phyloP scores from a whole-genome alignment of 2,113 vertebrate genomes.

The Machaerirhynchus nigripectus region DNA sequence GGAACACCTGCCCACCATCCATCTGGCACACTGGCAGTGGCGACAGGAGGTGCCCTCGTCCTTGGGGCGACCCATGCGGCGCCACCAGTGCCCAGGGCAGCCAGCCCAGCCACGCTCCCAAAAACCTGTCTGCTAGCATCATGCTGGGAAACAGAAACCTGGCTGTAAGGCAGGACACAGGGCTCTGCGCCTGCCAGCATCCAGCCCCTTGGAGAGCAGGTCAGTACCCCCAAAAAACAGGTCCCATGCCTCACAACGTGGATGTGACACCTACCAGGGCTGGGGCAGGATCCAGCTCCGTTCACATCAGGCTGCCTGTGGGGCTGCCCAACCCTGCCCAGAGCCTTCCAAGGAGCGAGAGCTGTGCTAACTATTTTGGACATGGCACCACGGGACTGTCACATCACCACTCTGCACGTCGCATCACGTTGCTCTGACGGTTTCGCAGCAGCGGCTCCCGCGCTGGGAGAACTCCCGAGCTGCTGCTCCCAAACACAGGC shows the following conservation, averaged over 20 bases:
- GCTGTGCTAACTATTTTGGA: conserved; percentile 46
- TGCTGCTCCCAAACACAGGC: conserved; percentile 14
- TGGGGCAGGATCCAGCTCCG: neutral
- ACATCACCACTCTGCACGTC: neutral
- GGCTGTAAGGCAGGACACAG: neutral
- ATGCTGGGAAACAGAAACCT: neutral
- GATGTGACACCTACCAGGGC: neutral
- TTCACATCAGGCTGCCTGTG: neutral
- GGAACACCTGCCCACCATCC: conserved; percentile 27
- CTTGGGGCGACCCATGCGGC: neutral
- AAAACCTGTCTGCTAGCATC: conserved; percentile 11
- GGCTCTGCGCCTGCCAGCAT: rapidly evolving
- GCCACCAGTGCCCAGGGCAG: neutral
- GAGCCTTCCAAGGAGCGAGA: neutral
- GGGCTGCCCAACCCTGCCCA: neutral
- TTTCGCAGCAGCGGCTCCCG: neutral
- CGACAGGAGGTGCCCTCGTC: conserved; percentile 12
- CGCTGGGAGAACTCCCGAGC: neutral
- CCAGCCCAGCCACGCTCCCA: rapidly evolving
- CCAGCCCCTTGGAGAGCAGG: neutral
- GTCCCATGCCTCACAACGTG: rapidly evolving
- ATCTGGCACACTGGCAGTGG: neutral
- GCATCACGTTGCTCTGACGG: conserved; percentile 31
- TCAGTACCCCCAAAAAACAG: neutral
- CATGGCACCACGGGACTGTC: conserved; percentile 43